Percentiles rank a stretch among this genome's conserved stretches.
These are phyloP conservation scores for Palaemon carinicauda DNA, from an alignment of 1,140 invertebrate species.

Conservation along the genomic window DNA sequence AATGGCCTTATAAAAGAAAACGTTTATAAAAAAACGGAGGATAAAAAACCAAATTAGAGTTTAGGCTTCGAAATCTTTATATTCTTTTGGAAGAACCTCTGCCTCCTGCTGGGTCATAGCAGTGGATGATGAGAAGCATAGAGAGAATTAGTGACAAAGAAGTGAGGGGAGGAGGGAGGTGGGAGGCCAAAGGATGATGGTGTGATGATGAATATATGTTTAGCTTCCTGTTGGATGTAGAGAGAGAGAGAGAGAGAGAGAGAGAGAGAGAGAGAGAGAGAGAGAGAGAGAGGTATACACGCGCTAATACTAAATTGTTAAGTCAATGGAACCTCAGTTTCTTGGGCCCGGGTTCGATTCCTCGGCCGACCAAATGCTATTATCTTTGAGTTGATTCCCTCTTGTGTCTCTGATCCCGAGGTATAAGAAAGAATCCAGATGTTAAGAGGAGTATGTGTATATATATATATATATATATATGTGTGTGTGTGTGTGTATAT, in stretches of 20 bases:
- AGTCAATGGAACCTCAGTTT: not conserved
- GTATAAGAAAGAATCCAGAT: too few species aligned
- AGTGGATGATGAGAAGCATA: not conserved
- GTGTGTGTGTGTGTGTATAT: too few species aligned
- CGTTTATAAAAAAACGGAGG: too few species aligned
- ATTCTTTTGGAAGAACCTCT: too few species aligned
- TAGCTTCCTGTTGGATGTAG: not conserved
- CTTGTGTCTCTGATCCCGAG: too few species aligned
- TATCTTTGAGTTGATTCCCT: too few species aligned
- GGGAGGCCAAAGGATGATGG: not conserved
- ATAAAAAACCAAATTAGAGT: too few species aligned
- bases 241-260: not conserved
- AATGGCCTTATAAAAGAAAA: too few species aligned
- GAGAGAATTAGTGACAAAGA: not conserved
- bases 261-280: slow-evolving; percentile 15
- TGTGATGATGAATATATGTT: not conserved
- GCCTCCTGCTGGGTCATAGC: not conserved
- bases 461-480: not conserved
- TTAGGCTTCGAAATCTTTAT: too few species aligned
- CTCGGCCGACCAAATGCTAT: not conserved
- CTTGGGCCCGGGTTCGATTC: not conserved
- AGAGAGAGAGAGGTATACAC: not conserved
- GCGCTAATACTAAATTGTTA: too few species aligned
- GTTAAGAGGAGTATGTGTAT: too few species aligned
- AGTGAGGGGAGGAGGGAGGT: not conserved